Percentiles rank a stretch among this genome's conserved stretches.
Evolutionary conservation across 2,797 vertebrate species (phyloP).

Genomic region (Artibeus jamaicensis): DNA sequence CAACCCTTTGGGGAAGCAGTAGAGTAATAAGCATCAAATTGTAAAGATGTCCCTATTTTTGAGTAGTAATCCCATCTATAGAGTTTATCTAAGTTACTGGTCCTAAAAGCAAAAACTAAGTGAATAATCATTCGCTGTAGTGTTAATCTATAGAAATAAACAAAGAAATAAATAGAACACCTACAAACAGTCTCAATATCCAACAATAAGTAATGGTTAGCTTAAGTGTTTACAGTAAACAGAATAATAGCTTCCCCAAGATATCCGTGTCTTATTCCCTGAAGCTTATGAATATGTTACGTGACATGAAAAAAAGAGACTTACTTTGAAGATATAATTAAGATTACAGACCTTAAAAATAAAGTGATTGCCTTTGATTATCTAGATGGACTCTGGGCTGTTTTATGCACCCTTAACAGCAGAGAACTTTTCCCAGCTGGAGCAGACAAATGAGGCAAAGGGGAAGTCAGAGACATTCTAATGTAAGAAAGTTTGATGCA

Average conservation of each 20-base stretch:
- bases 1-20: background rate
- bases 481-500: background rate
- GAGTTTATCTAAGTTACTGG: background rate
- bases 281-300: background rate
- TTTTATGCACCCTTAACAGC: background rate
- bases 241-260: background rate
- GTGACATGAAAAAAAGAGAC: background rate
- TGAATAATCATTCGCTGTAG: background rate
- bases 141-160: background rate
- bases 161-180: background rate
- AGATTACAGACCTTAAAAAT: background rate
- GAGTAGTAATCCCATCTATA: background rate
- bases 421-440: background rate
- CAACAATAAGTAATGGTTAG: background rate
- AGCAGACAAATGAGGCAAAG: background rate
- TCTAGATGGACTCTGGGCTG: background rate
- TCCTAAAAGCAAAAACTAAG: background rate
- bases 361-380: background rate
- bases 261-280: background rate
- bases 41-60: background rate
- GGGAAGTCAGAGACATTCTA: background rate
- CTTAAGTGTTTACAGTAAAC: background rate
- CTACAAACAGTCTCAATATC: background rate
- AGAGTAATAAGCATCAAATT: background rate
- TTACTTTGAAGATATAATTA: background rate